phyloP scores from a whole-genome alignment of 2,888 invertebrate species.

The Macaria liturata region DNA sequence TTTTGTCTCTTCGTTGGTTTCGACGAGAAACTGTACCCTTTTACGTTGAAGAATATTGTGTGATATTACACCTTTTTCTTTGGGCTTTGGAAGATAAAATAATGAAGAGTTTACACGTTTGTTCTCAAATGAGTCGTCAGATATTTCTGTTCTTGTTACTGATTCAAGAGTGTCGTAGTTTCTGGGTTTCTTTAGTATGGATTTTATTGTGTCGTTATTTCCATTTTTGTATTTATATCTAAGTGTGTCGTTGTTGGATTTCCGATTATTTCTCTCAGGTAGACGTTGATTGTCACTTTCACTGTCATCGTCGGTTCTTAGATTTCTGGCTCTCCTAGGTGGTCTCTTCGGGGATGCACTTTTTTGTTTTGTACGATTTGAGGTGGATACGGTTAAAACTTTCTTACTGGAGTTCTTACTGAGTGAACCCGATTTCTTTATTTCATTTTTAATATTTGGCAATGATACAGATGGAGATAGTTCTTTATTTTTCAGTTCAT shows the following conservation, averaged over 20 bases:
- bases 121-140: conserved; percentile 58
- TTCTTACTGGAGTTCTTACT: conserved; percentile 69
- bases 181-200: conserved; percentile 84
- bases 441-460: conserved; percentile 76
- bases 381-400: conserved; percentile 52
- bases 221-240: conserved; percentile 63
- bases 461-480: conserved; percentile 59
- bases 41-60: conserved; percentile 81
- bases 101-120: conserved; percentile 75
- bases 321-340: conserved; percentile 80
- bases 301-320: conserved; percentile 74
- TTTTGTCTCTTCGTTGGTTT: conserved; percentile 81
- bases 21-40: conserved; percentile 88
- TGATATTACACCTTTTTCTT: conserved; percentile 59
- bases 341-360: conserved; percentile 85
- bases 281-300: conserved; percentile 76
- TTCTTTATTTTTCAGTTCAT: conserved; percentile 63
- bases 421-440: conserved; percentile 59
- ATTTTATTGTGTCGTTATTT: conserved; percentile 79
- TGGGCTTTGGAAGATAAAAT: conserved; percentile 85
- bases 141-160: conserved; percentile 53
- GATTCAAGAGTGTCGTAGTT: conserved; percentile 60
- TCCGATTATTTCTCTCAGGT: conserved; percentile 61
- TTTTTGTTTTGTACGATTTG: conserved; percentile 71
- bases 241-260: conserved; percentile 48